phyloP scores from a whole-genome alignment of 2,888 invertebrate genomes.

The Andricus curvator region DNA sequence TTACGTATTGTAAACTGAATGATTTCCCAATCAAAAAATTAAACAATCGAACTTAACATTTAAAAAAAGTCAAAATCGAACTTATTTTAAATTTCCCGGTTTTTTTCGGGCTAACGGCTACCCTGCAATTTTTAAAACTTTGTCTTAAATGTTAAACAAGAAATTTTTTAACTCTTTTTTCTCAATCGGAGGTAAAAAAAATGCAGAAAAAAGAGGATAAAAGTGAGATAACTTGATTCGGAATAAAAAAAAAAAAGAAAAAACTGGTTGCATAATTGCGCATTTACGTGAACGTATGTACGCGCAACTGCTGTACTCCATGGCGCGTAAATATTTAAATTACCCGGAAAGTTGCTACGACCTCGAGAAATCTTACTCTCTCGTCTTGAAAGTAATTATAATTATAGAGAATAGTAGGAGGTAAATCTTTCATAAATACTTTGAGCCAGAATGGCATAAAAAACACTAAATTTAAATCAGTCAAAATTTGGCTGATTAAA shows the following conservation, averaged over 20 bases:
- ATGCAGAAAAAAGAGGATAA: not conserved
- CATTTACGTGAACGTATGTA: constrained; percentile 36
- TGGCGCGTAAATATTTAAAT: constrained; percentile 56
- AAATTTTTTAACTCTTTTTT: not conserved
- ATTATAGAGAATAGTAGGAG: constrained; percentile 11
- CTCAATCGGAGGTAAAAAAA: not conserved
- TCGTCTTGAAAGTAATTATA: constrained; percentile 39
- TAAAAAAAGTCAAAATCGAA: too few species aligned
- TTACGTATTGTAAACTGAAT: too few species aligned
- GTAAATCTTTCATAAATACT: constrained; percentile 7
- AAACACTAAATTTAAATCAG: too few species aligned
- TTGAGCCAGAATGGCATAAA: not conserved
- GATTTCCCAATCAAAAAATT: too few species aligned
- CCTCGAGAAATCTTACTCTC: constrained; percentile 50
- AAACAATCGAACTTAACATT: too few species aligned
- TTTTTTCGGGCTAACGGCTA: too few species aligned
- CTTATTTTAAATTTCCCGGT: too few species aligned
- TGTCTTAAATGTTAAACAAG: not conserved
- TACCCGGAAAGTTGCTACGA: constrained; percentile 48
- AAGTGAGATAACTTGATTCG: constrained; percentile 22
- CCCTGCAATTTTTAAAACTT: not conserved
- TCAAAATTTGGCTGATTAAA: too few species aligned
- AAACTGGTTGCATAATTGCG: constrained; percentile 30
- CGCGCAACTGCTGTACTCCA: constrained; percentile 52
- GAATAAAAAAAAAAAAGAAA: constrained; percentile 8